These are phyloP conservation scores for Anguilla anguilla DNA, from an alignment of 2,797 vertebrate species.

Conservation along the genomic window DNA sequence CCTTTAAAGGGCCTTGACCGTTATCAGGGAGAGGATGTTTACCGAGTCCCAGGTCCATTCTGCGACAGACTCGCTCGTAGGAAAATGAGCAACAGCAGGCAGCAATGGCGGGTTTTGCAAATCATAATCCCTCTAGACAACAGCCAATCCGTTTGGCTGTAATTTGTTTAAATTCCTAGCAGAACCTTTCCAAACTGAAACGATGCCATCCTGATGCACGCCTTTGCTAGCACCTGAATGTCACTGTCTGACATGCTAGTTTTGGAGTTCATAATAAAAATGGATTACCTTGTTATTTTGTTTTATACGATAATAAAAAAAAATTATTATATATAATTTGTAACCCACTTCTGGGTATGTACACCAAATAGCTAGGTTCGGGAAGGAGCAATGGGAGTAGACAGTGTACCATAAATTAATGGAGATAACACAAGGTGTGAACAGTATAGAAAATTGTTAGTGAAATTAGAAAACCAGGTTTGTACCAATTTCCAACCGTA, in stretches of 20 bases:
- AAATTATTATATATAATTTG: too few relatives aligned
- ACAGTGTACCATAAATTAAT: too few relatives aligned
- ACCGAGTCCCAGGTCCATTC: conserved; percentile 41
- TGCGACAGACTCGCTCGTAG: conserved; percentile 34
- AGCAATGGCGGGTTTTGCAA: conserved; percentile 42
- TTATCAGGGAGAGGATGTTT: conserved; percentile 35
- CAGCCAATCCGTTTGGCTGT: conserved; percentile 43
- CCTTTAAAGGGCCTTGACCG: neutral
- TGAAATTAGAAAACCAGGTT: too few relatives aligned
- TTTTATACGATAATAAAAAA: neutral
- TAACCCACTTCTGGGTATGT: too few relatives aligned
- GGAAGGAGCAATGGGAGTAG: too few relatives aligned
- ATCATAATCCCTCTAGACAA: conserved; percentile 48
- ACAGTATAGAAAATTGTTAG: too few relatives aligned
- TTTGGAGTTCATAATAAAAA: neutral
- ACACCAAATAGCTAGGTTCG: too few relatives aligned
- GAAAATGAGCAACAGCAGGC: conserved; percentile 43
- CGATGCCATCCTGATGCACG: neutral
- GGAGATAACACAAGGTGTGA: too few relatives aligned
- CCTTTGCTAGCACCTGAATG: neutral
- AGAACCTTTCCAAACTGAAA: conserved; percentile 45
- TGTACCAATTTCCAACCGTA: too few relatives aligned
- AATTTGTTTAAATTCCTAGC: conserved; percentile 50
- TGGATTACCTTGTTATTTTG: neutral
- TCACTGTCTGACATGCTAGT: neutral